phyloP scores from a whole-genome alignment of 2,888 invertebrate species.

The Podabrus alpinus region DNA sequence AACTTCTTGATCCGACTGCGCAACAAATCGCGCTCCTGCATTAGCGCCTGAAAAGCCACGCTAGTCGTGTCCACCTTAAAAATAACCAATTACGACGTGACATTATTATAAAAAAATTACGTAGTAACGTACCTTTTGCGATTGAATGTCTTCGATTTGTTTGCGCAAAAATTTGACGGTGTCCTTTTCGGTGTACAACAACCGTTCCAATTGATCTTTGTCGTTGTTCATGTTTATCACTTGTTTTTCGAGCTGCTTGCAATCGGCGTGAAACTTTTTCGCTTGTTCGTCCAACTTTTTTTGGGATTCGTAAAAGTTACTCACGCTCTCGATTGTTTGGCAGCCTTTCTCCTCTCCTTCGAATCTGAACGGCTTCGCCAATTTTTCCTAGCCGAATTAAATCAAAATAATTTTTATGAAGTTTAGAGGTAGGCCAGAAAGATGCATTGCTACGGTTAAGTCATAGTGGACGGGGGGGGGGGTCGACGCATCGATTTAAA shows the following conservation, averaged over 20 bases:
- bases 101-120: not conserved
- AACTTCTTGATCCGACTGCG: constrained; percentile 36
- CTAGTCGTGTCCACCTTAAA: not conserved
- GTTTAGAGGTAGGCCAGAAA: too few relatives aligned
- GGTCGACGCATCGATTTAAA: too few relatives aligned
- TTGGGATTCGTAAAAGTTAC: constrained; percentile 45
- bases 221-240: constrained; percentile 49
- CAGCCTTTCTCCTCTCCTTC: constrained; percentile 7
- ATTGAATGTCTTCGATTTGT: constrained; percentile 45
- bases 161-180: constrained; percentile 41
- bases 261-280: constrained; percentile 49
- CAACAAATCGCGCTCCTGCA: constrained; percentile 32
- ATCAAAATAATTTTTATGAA: not conserved
- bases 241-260: constrained; percentile 50
- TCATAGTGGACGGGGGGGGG: too few relatives aligned
- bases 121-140: constrained; percentile 39
- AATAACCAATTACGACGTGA: not conserved
- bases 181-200: constrained; percentile 45
- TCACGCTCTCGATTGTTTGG: constrained; percentile 40
- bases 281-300: constrained; percentile 51
- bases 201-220: constrained; percentile 46
- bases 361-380: not conserved
- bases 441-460: too few relatives aligned
- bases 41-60: not conserved
- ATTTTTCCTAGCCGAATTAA: constrained; percentile 7